phyloP scores from a whole-genome alignment of 2,888 invertebrate species.

The Brachycybe producta region DNA sequence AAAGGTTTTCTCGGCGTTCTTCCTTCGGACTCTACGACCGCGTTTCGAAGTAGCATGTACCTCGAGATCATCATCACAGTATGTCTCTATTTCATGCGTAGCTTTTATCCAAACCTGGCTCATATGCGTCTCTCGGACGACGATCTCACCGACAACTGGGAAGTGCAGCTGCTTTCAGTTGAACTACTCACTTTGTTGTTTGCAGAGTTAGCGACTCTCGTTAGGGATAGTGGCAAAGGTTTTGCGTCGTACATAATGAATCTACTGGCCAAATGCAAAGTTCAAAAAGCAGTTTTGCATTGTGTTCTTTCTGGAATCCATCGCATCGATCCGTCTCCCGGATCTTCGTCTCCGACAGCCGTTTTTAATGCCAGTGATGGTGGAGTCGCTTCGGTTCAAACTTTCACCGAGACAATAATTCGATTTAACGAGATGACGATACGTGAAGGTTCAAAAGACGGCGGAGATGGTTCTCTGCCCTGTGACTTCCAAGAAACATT shows the following conservation, averaged over 20 bases:
- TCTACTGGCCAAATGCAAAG: slow-evolving; percentile 55
- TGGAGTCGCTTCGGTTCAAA: slow-evolving; percentile 33
- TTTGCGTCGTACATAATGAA: slow-evolving; percentile 64
- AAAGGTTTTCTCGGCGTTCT: slow-evolving; percentile 38
- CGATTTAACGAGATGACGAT: slow-evolving; percentile 50
- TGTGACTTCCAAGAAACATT: slow-evolving; percentile 50
- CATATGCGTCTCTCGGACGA: slow-evolving; percentile 48
- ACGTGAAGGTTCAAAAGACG: slow-evolving; percentile 21
- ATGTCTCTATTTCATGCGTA: slow-evolving; percentile 65
- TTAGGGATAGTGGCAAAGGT: slow-evolving; percentile 60
- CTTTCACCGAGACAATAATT: slow-evolving; percentile 60
- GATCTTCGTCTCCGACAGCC: not conserved
- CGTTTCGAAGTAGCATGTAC: slow-evolving; percentile 63
- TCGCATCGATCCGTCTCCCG: slow-evolving; percentile 20
- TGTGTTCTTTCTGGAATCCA: slow-evolving; percentile 63
- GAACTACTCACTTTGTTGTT: slow-evolving; percentile 59
- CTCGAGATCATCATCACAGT: slow-evolving; percentile 58
- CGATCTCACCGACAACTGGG: slow-evolving; percentile 58
- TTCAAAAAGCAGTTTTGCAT: slow-evolving; percentile 70
- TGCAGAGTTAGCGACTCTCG: slow-evolving; percentile 56
- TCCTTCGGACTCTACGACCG: slow-evolving; percentile 48
- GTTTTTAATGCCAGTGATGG: no score
- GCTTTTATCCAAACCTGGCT: slow-evolving; percentile 55
- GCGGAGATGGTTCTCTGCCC: not conserved
- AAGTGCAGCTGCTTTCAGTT: slow-evolving; percentile 60